Percentiles rank a stretch among this genome's conserved stretches.
Conservation (phyloP, 2,113 vertebrate genomes). For the Malurus cyaneus region DNA sequence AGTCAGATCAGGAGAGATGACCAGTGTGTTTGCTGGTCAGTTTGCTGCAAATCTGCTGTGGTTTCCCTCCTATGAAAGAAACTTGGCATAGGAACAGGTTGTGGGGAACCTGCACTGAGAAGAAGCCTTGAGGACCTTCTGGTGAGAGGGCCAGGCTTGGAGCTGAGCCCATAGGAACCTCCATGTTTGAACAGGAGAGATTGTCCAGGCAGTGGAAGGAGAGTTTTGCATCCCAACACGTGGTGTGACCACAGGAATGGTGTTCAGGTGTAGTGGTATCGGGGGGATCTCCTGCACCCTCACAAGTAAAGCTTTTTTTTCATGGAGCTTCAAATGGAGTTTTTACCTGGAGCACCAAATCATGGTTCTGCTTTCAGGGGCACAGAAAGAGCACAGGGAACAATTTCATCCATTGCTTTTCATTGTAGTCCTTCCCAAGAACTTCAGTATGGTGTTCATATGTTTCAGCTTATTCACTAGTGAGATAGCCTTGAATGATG, state of each 20-base stretch:
- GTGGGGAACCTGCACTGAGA: not conserved
- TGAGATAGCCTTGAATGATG: not conserved
- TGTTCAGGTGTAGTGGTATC: fast-evolving
- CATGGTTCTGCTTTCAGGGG: not conserved
- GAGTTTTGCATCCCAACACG: not conserved
- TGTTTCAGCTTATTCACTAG: not conserved
- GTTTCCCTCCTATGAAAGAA: not conserved
- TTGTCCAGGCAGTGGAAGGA: not conserved
- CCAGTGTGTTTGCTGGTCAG: fast-evolving
- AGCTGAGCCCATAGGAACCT: fast-evolving
- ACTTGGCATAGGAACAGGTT: not conserved
- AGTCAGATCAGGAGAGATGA: not conserved
- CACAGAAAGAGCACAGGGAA: not conserved
- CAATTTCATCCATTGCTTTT: fast-evolving
- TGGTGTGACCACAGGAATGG: fast-evolving
- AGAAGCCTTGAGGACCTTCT: not conserved
- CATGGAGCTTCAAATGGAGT: not conserved
- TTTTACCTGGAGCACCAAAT: not conserved
- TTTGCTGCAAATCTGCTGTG: not conserved
- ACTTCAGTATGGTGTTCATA: not conserved
- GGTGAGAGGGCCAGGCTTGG: fast-evolving
- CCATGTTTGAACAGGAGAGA: fast-evolving
- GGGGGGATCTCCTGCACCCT: not conserved
- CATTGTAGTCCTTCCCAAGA: not conserved
- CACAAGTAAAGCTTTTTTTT: not conserved